Base-by-base conservation (phyloP, 2,888 invertebrate genomes). In the Andrena camellia region DNA sequence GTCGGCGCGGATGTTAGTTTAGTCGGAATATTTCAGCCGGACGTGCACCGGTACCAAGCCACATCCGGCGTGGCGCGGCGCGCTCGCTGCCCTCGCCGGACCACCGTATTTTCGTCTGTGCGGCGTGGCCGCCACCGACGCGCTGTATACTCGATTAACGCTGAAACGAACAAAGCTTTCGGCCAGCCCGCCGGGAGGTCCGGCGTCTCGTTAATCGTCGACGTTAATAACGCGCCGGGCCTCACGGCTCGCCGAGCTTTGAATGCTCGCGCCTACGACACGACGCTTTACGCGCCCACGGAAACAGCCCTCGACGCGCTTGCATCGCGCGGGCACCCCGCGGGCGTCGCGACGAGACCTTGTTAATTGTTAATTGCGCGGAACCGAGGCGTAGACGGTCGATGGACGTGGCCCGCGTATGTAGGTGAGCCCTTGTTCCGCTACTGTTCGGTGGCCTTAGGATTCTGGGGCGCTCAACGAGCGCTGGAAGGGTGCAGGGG, bases 11-110 rank as follows among this genome's bases (percentile, higher is more conserved):
- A 77, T 79, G 86, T 85, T 83, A 76, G 77, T 83, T 88, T 69
- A 77, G 72, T 57, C 42, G 76, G 85, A 86, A 88, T 86, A 90
- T 90, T 84, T 85, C 83, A 83, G 71, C 84, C 86, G 82, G 86
- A 88, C 84, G 80, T 83, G 76, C 81, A 68, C 74, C 75, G 57
- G 72, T 81, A 82, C 66, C 63, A 13, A 81, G 78, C 74, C 66
- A 83, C 84, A 88, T 90, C 90, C 89, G 90, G 73, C 81, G 81
- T 77, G 50, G 68, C 83, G 78, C 79, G 73, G 1, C n/a, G 79
- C 70, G 72, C 69, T 59, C 63, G 33, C 81, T 80, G 74, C 83
- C 74, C 81, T 81, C 72, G 80, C 79, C 71, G 57, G 48, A 60
- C 57, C 66, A 59, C 17, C 64, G 66, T 71, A 69, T 71, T 78